A percentile compares a stretch with the other conserved stretches of the same genome.
Conservation (phyloP, 2,113 vertebrate genomes). For the Larimichthys crocea region DNA sequence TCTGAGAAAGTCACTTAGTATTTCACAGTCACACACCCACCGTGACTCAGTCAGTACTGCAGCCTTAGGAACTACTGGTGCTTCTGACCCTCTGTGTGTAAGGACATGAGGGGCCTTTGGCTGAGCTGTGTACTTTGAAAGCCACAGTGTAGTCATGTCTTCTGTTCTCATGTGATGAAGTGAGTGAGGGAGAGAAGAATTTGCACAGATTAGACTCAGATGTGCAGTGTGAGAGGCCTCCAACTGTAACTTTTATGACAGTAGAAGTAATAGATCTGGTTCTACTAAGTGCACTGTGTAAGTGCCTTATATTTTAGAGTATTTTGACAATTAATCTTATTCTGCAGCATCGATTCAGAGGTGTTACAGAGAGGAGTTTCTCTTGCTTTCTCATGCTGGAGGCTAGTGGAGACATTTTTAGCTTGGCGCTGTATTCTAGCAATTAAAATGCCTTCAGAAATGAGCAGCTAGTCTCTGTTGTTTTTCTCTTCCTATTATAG, state of each 20-base stretch:
- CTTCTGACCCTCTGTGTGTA: background rate
- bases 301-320: background rate
- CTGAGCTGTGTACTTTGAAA: conserved; percentile 10
- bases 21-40: background rate
- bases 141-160: background rate
- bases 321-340: background rate
- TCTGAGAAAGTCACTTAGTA: background rate
- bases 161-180: background rate
- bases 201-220: conserved; percentile 18
- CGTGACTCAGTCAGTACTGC: background rate
- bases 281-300: background rate
- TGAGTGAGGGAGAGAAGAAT: background rate
- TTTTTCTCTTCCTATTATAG: conserved; percentile 70
- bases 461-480: conserved; percentile 67
- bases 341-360: conserved; percentile 24
- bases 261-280: background rate
- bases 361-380: conserved; percentile 40
- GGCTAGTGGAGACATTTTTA: conserved; percentile 67
- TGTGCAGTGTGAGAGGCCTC: background rate
- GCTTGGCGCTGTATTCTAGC: conserved; percentile 72
- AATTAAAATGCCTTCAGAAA: conserved; percentile 79
- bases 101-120: conserved; percentile 1
- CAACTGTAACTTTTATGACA: background rate
- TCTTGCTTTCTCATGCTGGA: conserved; percentile 66
- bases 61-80: background rate